Evolutionary conservation across 2,888 invertebrate genomes (phyloP).

Genomic region (Anthophora plumipes): DNA sequence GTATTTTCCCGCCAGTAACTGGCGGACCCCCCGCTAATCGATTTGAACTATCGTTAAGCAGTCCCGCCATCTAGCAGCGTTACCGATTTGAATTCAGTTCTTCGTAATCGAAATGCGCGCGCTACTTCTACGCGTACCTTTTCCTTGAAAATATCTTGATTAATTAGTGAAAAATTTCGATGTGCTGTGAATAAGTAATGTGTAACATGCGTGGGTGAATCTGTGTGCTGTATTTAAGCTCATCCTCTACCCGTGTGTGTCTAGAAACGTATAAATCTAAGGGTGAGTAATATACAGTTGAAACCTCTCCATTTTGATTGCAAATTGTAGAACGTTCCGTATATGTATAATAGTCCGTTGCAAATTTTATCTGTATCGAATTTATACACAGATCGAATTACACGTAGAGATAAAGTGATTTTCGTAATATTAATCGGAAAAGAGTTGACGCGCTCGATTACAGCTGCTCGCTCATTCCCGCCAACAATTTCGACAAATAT

Average conservation of each 20-base stretch:
- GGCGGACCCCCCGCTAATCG: not conserved
- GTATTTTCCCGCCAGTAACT: constrained; percentile 17
- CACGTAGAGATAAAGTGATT: too few relatives aligned
- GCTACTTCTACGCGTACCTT: not conserved
- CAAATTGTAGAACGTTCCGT: not conserved
- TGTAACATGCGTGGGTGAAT: not conserved
- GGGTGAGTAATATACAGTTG: not conserved
- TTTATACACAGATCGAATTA: not conserved
- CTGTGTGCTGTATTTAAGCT: not conserved
- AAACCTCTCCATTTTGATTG: too few relatives aligned
- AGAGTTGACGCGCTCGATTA: not conserved
- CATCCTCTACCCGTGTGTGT: not conserved
- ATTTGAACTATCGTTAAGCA: not conserved
- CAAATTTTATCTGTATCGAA: not conserved
- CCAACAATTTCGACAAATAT: too few relatives aligned
- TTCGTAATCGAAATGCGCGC: not conserved
- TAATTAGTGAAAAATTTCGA: not conserved
- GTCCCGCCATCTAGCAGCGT: constrained; percentile 9
- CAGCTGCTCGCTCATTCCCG: not conserved
- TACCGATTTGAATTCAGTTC: not conserved
- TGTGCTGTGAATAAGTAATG: not conserved
- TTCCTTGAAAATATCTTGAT: not conserved
- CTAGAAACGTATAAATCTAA: not conserved
- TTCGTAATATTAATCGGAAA: not conserved
- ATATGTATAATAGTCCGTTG: not conserved